These are phyloP conservation scores for Abrostola triplasia DNA, from an alignment of 2,888 invertebrate species.

Conservation along the genomic window DNA sequence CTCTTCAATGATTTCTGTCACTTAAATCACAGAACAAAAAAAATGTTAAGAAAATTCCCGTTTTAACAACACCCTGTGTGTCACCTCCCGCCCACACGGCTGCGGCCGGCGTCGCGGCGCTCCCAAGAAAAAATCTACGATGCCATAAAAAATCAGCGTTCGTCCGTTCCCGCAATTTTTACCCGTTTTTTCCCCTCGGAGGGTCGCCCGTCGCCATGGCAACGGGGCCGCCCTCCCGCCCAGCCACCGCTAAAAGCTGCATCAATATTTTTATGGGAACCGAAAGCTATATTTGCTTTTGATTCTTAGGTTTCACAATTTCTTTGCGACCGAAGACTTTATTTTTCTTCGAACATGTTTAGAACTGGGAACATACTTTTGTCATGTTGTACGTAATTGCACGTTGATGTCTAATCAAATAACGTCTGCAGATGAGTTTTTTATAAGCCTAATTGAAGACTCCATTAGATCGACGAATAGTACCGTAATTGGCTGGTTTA, in stretches of 20 bases:
- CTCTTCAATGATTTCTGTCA: no score
- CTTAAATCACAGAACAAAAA: not conserved
- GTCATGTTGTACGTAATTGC: no score
- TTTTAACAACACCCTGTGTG: slow-evolving; percentile 66
- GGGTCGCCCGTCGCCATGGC: slow-evolving; percentile 84
- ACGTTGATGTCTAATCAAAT: no score
- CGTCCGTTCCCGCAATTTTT: slow-evolving; percentile 86
- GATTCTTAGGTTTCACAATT: slow-evolving; percentile 54
- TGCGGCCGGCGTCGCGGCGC: slow-evolving; percentile 74
- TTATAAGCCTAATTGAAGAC: no score
- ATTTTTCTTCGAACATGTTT: slow-evolving; percentile 23
- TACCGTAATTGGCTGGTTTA: no score
- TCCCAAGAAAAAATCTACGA: slow-evolving; percentile 86
- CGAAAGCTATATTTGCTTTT: slow-evolving; percentile 62
- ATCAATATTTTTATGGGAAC: slow-evolving; percentile 83
- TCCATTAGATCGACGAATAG: no score
- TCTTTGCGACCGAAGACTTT: slow-evolving; percentile 9
- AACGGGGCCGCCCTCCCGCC: slow-evolving; percentile 74
- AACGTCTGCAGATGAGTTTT: no score
- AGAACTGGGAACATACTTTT: not conserved
- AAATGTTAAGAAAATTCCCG: not conserved
- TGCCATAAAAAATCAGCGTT: slow-evolving; percentile 88
- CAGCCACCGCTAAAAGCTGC: slow-evolving; percentile 74
- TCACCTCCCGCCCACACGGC: slow-evolving; percentile 64
- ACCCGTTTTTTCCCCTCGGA: slow-evolving; percentile 87